Percentiles rank a stretch among this genome's conserved stretches.
phyloP scores from a whole-genome alignment of 2,113 vertebrate genomes.

The Tiliqua scincoides region DNA sequence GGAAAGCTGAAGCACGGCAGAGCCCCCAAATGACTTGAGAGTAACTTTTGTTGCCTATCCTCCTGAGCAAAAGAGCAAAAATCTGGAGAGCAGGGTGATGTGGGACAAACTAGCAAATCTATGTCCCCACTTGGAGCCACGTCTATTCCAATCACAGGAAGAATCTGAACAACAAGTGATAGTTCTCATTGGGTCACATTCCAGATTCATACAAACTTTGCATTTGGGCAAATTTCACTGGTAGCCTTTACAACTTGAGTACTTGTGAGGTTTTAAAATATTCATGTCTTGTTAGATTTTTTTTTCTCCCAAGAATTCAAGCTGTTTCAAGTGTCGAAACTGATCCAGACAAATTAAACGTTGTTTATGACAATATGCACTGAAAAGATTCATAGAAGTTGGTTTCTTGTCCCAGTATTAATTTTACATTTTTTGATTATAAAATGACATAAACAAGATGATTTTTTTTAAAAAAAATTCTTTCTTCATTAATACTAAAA shows the following conservation, averaged over 20 bases:
- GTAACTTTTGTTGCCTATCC: too few species aligned
- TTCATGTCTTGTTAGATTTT: neutral
- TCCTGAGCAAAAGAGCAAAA: too few species aligned
- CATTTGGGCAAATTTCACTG: neutral
- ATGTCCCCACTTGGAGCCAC: too few species aligned
- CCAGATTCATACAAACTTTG: neutral
- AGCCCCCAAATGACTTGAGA: too few species aligned
- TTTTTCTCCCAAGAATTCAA: neutral
- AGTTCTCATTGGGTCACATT: neutral
- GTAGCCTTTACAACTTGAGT: neutral
- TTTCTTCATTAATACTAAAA: too few species aligned
- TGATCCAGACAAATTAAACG: neutral
- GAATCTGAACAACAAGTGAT: neutral
- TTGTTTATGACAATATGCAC: neutral
- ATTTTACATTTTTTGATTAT: neutral
- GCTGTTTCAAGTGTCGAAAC: neutral
- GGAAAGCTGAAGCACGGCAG: too few species aligned
- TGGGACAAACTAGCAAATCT: too few species aligned
- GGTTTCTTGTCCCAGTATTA: neutral
- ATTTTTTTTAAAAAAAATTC: too few species aligned
- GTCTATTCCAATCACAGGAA: neutral
- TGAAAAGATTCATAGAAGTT: neutral
- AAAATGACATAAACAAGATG: neutral
- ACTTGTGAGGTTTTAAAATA: neutral
- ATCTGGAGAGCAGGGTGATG: too few species aligned